phyloP scores from a whole-genome alignment of 2,797 vertebrate genomes.

The Bradypodion ventrale region DNA sequence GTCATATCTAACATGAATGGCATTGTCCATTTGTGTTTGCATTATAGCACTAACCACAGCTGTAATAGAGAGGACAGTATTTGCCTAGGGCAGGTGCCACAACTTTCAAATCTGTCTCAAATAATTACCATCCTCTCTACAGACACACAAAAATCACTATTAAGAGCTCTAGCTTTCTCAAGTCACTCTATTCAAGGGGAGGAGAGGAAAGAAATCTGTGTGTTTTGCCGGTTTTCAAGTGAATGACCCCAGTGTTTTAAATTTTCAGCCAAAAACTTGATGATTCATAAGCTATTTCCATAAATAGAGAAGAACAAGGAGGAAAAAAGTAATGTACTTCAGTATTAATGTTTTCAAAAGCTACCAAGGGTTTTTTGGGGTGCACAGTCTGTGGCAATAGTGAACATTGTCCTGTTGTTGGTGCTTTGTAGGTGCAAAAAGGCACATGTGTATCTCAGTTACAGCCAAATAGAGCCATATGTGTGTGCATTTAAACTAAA shows the following conservation, averaged over 20 bases:
- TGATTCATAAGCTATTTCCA: constrained; percentile 68
- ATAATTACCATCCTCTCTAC: background rate
- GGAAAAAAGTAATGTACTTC: background rate
- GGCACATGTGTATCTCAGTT: background rate
- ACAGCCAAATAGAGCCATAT: background rate
- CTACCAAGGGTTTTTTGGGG: constrained; percentile 20
- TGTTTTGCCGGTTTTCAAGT: constrained; percentile 31
- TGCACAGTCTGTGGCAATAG: background rate
- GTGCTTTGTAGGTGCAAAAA: no score
- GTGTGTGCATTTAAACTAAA: background rate
- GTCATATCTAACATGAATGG: constrained; percentile 24
- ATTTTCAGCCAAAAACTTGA: constrained; percentile 52
- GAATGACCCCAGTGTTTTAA: constrained; percentile 65
- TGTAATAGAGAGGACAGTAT: constrained; percentile 21
- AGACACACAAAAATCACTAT: background rate
- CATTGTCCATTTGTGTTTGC: background rate
- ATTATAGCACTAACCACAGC: constrained; percentile 9
- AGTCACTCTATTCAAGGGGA: background rate
- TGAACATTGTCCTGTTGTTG: background rate
- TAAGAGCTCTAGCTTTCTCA: constrained; percentile 24
- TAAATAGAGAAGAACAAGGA: constrained; percentile 45
- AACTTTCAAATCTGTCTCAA: background rate
- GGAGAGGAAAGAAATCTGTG: background rate
- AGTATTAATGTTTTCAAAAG: constrained; percentile 24
- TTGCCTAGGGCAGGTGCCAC: constrained; percentile 49